Conservation (phyloP, 2,797 vertebrate genomes). For the Ataeniobius toweri region DNA sequence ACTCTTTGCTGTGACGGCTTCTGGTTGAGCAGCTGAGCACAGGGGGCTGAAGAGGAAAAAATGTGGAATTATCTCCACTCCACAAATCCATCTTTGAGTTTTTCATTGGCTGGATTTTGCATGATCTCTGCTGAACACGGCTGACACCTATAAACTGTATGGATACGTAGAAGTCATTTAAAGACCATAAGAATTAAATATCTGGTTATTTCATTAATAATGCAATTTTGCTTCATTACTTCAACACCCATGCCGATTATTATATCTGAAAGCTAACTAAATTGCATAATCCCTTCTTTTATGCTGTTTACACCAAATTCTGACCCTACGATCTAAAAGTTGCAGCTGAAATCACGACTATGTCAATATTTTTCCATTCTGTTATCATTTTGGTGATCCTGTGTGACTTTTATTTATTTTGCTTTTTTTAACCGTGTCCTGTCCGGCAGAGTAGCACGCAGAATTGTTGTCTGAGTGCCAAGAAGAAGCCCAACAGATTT, state of each 20-base stretch:
- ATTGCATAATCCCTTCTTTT: background rate
- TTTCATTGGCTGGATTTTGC: background rate
- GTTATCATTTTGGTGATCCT: too few species aligned
- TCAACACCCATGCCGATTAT: too few species aligned
- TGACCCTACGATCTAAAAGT: background rate
- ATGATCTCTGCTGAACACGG: background rate
- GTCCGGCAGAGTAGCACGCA: too few species aligned
- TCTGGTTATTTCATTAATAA: background rate
- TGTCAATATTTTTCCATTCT: background rate
- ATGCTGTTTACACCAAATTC: background rate
- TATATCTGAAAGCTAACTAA: background rate
- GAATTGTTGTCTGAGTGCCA: too few species aligned
- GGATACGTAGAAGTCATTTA: background rate
- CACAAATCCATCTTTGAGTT: conserved; percentile 16
- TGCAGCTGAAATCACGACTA: background rate
- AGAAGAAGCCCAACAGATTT: too few species aligned
- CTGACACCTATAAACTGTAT: background rate
- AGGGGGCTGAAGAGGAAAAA: conserved; percentile 3
- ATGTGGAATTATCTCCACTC: conserved; percentile 8
- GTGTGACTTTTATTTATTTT: background rate
- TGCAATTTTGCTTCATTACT: background rate
- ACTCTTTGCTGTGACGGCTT: conserved; percentile 17
- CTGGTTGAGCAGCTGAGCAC: background rate
- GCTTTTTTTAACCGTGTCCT: too few species aligned
- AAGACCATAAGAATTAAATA: background rate